Base-by-base conservation (phyloP, 1,140 invertebrate species). In the Palaemon carinicauda region DNA sequence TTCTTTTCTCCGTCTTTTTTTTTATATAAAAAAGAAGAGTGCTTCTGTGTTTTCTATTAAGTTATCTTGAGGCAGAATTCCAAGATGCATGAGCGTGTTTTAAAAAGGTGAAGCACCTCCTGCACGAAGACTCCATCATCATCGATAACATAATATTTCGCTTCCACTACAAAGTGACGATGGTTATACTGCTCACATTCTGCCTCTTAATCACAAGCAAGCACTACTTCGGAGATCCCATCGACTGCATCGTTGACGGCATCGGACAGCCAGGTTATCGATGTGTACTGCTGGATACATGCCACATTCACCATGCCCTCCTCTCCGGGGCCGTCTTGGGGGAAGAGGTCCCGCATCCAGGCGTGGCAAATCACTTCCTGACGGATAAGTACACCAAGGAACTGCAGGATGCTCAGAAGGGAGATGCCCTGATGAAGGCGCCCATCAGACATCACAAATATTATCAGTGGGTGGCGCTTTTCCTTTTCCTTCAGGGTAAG, bases 271-370 rank as follows among this genome's bases (percentile, higher is more conserved):
- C 95, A 96, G 89, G 95, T 97, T 5, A 96, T 98, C 94, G 96
- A 98, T 92, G 97, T 97, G 1, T 98, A 97, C 91, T 99, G 97
- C 93, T 99, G 97, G 97, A 97, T 98, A 89, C 96, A 97, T 89
- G 96, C 96, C 19, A 98, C 97, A 27, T 98, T 97, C 92, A 97
- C 96, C 17, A 94, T 97, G 71, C 96, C 96, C 1, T 93, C 89
- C 93, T 94, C 84, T 91, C 95, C 15, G 85, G 73, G 27, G 95
- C 95, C 41, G 91, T 94, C 33, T 93, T 96, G 12, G 96, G 96
- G 54, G 89, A 89, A 81, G 75, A 87, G 71, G 88, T 90, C 51
- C 80, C 90, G 82, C 94, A 96, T 91, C 94, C 95, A 33, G 91
- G 91, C 54, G 94, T 96, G 31, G 77, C 73, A 3, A 79, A 65